A percentile compares a stretch with the other conserved stretches of the same genome.
These are phyloP conservation scores for Parapsyche elsis DNA, from an alignment of 1,140 invertebrate species.

Conservation along the genomic window DNA sequence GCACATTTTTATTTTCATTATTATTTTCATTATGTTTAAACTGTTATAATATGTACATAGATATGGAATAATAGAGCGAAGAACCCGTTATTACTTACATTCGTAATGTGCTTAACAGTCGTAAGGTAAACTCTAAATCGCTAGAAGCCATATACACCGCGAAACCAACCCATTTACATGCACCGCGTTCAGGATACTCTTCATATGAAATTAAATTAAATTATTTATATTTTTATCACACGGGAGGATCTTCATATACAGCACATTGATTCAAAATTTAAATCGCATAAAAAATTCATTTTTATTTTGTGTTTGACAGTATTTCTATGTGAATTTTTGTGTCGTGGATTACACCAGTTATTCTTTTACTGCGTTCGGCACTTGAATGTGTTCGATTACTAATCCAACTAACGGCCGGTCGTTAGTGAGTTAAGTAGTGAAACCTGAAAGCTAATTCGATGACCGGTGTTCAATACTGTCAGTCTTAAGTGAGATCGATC, in stretches of 20 bases:
- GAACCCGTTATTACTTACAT: slow-evolving; percentile 19
- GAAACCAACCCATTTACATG: not conserved
- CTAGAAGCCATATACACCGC: slow-evolving; percentile 18
- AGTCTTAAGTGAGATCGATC: slow-evolving; percentile 50
- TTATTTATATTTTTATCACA: too few species aligned
- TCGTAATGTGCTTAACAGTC: slow-evolving; percentile 18
- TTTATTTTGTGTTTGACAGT: too few species aligned
- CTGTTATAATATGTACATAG: too few species aligned
- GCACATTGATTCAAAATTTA: too few species aligned
- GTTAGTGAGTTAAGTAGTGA: slow-evolving; percentile 36
- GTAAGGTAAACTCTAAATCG: slow-evolving; percentile 23
- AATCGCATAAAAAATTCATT: too few species aligned
- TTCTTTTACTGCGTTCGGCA: not conserved
- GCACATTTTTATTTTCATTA: not conserved
- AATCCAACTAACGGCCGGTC: slow-evolving; percentile 49
- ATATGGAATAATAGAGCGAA: not conserved
- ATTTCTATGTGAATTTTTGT: too few species aligned
- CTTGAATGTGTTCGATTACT: slow-evolving; percentile 42
- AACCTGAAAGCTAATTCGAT: slow-evolving; percentile 44
- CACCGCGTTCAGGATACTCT: not conserved
- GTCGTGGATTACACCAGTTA: too few species aligned
- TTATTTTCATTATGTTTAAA: not conserved
- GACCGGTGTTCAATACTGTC: slow-evolving; percentile 44
- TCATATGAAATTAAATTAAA: not conserved
- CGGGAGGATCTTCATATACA: too few species aligned